Conservation (phyloP, 2,113 vertebrate genomes). For the Callochromis pleurospilus region DNA sequence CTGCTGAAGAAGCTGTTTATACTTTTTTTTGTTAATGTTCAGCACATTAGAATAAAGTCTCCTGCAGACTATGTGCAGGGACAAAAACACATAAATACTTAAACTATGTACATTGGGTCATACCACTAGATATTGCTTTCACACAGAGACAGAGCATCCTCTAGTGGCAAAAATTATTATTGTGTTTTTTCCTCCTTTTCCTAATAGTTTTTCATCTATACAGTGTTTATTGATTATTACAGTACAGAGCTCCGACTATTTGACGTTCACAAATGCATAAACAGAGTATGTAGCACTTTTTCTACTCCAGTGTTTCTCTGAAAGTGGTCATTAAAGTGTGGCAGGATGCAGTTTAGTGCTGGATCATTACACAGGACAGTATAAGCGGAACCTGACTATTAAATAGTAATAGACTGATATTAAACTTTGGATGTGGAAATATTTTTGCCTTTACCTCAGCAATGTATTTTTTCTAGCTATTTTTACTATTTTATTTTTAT, state of each 20-base stretch:
- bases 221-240: neutral
- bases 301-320: neutral
- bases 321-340: neutral
- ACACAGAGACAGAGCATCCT: slow-evolving; percentile 56
- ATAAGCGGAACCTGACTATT: neutral
- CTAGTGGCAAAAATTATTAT: slow-evolving; percentile 48
- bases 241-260: neutral
- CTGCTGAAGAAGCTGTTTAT: neutral
- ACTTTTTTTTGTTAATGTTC: neutral
- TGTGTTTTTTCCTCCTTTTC: neutral
- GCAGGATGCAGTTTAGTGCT: neutral
- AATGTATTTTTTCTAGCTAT: neutral
- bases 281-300: neutral
- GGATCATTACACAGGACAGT: neutral
- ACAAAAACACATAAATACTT: neutral
- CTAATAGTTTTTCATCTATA: neutral
- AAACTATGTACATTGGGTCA: neutral
- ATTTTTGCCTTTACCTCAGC: neutral
- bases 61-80: neutral
- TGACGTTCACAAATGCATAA: neutral
- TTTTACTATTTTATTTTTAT: neutral
- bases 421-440: neutral
- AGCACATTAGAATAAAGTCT: neutral
- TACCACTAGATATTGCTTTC: neutral
- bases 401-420: neutral